A percentile compares a stretch with the other conserved stretches of the same genome.
Evolutionary conservation across 2,113 vertebrate species (phyloP).

Genomic region (Silurus glanis): DNA sequence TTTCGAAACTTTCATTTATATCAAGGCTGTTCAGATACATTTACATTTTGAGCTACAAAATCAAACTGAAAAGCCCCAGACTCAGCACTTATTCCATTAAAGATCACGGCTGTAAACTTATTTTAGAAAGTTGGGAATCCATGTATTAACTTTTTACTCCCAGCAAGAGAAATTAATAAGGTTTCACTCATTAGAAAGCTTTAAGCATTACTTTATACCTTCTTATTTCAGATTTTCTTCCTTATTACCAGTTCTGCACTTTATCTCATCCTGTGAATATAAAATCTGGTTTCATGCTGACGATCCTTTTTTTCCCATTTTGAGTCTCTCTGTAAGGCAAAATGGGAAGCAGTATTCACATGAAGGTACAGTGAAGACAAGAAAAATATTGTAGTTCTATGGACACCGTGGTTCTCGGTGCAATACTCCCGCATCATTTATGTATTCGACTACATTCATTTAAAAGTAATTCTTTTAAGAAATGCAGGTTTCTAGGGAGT

Average conservation of each 20-base stretch:
- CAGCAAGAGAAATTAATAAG: neutral
- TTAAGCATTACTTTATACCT: neutral
- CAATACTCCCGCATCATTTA: too few relatives aligned
- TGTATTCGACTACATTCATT: neutral
- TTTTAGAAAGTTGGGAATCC: neutral
- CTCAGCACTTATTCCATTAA: neutral
- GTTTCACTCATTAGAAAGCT: neutral
- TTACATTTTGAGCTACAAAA: neutral
- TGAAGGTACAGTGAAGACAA: neutral
- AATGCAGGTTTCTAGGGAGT: neutral
- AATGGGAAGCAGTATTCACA: too few relatives aligned
- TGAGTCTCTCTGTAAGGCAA: neutral
- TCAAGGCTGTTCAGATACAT: neutral
- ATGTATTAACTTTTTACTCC: neutral
- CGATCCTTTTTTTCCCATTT: neutral
- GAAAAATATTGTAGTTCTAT: neutral
- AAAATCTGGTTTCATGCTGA: neutral
- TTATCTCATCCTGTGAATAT: neutral
- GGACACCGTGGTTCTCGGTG: neutral
- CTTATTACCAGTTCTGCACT: neutral
- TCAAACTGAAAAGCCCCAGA: neutral
- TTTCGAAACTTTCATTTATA: neutral
- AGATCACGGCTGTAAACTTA: neutral
- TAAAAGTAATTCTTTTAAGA: neutral
- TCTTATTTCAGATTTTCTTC: neutral